Percentiles rank a stretch among this genome's conserved stretches.
Conservation (phyloP, 1,140 invertebrate species). For the Trichogramma pretiosum region DNA sequence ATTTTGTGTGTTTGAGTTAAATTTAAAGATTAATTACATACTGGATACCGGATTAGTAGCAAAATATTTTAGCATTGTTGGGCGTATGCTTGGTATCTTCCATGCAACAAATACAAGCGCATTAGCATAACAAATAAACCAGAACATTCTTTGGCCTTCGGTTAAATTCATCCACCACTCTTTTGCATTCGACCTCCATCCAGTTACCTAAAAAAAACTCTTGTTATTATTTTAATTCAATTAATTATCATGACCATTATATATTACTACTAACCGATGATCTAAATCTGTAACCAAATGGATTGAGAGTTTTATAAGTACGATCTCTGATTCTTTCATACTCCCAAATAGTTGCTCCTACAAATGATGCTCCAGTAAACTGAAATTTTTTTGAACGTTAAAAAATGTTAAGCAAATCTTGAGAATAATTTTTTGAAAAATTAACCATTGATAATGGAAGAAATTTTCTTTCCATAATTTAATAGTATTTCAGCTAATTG, state of each 20-base stretch:
- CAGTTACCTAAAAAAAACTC: conserved; percentile 38
- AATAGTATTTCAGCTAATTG: too few relatives aligned
- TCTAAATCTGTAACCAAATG: conserved; percentile 40
- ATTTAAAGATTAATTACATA: conserved; percentile 37
- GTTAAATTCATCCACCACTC: conserved; percentile 66
- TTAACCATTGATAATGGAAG: too few relatives aligned
- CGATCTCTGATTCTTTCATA: conserved; percentile 71
- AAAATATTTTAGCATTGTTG: conserved; percentile 78
- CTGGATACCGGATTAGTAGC: conserved; percentile 69
- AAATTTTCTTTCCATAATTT: too few relatives aligned
- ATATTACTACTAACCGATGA: conserved; percentile 35
- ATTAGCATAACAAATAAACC: conserved; percentile 72
- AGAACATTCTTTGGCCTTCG: conserved; percentile 70
- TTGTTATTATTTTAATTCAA: conserved; percentile 18
- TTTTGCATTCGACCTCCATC: conserved; percentile 51
- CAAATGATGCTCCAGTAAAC: conserved; percentile 67
- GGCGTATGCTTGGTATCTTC: conserved; percentile 64
- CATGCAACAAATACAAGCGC: conserved; percentile 73
- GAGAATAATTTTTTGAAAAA: too few relatives aligned
- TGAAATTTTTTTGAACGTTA: conserved; percentile 38
- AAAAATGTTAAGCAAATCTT: too few relatives aligned
- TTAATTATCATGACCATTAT: too few relatives aligned
- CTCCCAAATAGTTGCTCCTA: conserved; percentile 74
- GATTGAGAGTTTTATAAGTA: conserved; percentile 50
- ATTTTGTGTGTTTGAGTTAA: not conserved